A percentile compares a stretch with the other conserved stretches of the same genome.
Conservation (phyloP, 2,888 invertebrate genomes). For the Cerastis leucographa region DNA sequence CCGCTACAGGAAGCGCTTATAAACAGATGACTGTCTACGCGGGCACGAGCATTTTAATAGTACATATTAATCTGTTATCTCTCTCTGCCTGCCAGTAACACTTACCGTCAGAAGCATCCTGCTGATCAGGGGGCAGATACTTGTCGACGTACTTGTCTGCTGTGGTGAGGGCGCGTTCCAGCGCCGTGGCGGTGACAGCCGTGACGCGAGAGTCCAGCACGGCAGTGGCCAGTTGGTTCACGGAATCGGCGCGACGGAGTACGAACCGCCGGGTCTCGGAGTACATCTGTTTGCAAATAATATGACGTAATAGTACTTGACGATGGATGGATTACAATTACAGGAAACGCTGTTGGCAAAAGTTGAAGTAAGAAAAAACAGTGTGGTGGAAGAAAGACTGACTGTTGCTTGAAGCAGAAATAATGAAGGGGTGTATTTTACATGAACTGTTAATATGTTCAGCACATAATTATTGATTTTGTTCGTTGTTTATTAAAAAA, state of each 20-base stretch:
- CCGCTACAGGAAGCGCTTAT: no score
- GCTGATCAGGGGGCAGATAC: conserved; percentile 93
- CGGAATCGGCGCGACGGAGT: conserved; percentile 94
- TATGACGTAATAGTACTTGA: conserved; percentile 25
- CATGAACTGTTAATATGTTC: not conserved
- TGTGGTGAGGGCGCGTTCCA: conserved; percentile 94
- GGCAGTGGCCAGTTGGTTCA: conserved; percentile 94
- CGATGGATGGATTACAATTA: not conserved
- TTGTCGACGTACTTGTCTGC: conserved; percentile 96
- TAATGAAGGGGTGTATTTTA: no score
- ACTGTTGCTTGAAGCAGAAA: no score
- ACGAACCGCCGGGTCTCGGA: conserved; percentile 95
- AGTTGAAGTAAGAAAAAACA: not conserved
- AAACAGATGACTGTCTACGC: no score
- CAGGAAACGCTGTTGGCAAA: not conserved
- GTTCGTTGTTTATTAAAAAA: not conserved
- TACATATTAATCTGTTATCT: not conserved
- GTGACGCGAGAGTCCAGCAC: conserved; percentile 93
- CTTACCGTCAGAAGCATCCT: conserved; percentile 92
- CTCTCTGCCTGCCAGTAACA: conserved; percentile 19
- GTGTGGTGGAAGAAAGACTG: not conserved
- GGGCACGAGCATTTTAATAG: no score
- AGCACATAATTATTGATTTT: no score
- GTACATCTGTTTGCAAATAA: conserved; percentile 91
- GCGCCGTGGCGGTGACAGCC: conserved; percentile 93